Evolutionary conservation across 2,888 invertebrate species (phyloP).

Genomic region (Nysson spinosus): DNA sequence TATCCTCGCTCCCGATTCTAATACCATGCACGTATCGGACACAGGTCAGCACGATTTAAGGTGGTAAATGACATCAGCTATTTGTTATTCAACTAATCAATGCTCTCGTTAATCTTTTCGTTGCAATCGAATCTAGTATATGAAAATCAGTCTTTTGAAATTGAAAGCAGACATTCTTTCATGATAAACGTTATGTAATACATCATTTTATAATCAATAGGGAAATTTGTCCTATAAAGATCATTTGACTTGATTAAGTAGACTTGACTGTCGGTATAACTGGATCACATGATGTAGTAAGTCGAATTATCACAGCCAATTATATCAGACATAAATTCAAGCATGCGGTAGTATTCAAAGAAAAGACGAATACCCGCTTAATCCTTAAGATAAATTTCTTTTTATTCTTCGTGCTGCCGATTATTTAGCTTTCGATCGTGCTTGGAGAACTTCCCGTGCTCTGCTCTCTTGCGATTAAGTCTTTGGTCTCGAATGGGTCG

Average conservation of each 20-base stretch:
- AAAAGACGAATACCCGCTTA: conserved; percentile 1
- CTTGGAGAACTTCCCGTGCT: conserved; percentile 57
- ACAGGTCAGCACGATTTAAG: conserved; percentile 35
- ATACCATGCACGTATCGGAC: conserved; percentile 43
- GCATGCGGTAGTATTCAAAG: background rate
- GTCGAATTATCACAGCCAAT: too few species aligned
- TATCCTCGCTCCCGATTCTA: conserved; percentile 41
- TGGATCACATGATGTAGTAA: too few species aligned
- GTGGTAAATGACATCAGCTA: conserved; percentile 11
- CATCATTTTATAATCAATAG: background rate
- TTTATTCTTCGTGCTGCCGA: conserved; percentile 12
- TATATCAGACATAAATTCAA: too few species aligned
- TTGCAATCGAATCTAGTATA: background rate
- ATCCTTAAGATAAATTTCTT: too few species aligned
- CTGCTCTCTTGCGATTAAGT: conserved; percentile 70
- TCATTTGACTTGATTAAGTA: too few species aligned
- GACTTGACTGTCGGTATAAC: too few species aligned
- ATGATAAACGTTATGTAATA: background rate
- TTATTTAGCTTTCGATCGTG: conserved; percentile 10
- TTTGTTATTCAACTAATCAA: conserved; percentile 24
- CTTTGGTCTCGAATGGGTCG: conserved; percentile 75
- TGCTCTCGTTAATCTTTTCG: background rate
- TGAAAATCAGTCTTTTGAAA: too few species aligned
- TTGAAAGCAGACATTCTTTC: too few species aligned
- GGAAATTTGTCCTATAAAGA: too few species aligned